Percentiles rank a stretch among this genome's conserved stretches.
phyloP scores from a whole-genome alignment of 2,113 vertebrate genomes.

The Spea multiplicata region DNA sequence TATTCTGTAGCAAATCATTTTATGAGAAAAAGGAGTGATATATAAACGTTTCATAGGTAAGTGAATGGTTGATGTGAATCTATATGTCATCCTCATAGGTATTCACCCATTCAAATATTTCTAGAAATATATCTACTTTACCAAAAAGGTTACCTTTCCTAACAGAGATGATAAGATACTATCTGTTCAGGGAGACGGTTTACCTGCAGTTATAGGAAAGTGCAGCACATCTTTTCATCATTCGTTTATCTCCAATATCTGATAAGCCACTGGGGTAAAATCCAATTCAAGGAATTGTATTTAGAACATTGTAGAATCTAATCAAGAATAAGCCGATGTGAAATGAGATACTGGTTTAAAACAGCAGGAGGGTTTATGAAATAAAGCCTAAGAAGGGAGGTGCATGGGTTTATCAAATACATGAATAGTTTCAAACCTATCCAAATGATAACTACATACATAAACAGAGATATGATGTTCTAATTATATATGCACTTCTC shows the following conservation, averaged over 20 bases:
- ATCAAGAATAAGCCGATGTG: conserved; percentile 50
- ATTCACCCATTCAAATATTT: not conserved
- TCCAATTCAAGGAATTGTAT: conserved; percentile 52
- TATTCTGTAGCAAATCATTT: no score
- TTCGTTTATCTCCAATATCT: conserved; percentile 47
- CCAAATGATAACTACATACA: no score
- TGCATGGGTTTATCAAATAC: no score
- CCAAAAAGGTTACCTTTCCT: conserved; percentile 19
- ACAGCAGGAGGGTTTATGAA: not conserved
- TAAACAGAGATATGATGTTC: no score
- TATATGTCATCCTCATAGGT: not conserved
- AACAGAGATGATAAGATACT: conserved; percentile 40
- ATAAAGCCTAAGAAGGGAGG: not conserved
- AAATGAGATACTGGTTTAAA: conserved; percentile 46
- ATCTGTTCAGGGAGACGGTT: conserved; percentile 39
- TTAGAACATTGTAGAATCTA: conserved; percentile 52
- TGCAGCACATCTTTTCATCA: conserved; percentile 17
- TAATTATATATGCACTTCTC: no score
- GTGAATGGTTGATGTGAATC: no score
- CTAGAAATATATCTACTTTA: not conserved
- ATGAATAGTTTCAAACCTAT: no score
- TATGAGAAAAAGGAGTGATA: no score
- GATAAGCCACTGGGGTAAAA: conserved; percentile 52
- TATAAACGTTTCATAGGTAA: no score
- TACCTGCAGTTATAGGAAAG: conserved; percentile 6